Base-by-base conservation (phyloP, 2,797 vertebrate species). In the Luscinia luscinia region DNA sequence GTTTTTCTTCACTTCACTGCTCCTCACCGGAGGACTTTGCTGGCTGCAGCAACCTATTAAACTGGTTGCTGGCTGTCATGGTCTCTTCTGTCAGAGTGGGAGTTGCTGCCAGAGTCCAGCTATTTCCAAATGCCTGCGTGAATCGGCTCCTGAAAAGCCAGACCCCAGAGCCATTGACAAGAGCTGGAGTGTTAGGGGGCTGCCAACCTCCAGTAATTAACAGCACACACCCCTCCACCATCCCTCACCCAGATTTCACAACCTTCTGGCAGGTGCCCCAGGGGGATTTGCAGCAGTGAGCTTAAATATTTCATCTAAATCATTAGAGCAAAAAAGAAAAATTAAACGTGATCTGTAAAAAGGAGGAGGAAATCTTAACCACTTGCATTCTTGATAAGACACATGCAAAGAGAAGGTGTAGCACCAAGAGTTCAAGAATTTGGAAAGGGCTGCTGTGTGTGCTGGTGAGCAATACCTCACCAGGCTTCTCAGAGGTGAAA, bases 271-370 rank as follows among this genome's bases (percentile, higher is more conserved):
- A 95, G 94, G 55, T 89, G 58, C 82, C 91, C 86, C 88, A 63
- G 77, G 84, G 91, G 90, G 62, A 81, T 87, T 92, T 85, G 76
- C 66, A 73, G 72, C 18, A 9, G 62, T 51, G 72, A 92, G 57
- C 43, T 96, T 94, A 95, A 94, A 93, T 94, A 94, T 96, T 96
- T 93, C 68, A 93, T 95, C 84, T 80, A 66, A 90, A 94, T 87
- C 79, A 87, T 94, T 96, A 94, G 78, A 88, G 79, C 16, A 54
- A 93, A 80, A 77, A 91, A 90, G 67, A 79, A 86, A 91, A 92
- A 87, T 79, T 90, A 95, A 95, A 95, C 11, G 2, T 78, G 66
- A 69, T 95, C 76, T 90, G 94, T 70, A 58, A 82, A 84, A 86
- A 68, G 74, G 54, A 87, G 78, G 28, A 59, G 43, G 55, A 91